Evolutionary conservation across 2,888 invertebrate genomes (phyloP), one percentile per base, ranked within the genome.

Genomic region (Drosophila yooni): DNA sequence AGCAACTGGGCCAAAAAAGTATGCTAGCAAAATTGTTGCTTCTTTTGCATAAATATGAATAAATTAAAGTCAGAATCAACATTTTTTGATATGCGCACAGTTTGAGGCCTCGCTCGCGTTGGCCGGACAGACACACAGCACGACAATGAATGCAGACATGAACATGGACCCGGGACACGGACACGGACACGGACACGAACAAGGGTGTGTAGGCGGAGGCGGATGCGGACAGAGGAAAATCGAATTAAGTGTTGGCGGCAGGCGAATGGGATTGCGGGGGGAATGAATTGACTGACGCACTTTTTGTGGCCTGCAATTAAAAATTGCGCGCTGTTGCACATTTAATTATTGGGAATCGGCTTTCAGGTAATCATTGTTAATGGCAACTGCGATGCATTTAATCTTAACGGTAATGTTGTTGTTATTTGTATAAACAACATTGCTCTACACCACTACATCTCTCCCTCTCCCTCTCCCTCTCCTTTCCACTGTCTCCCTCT

Each of bases 281-380:
- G 2, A 54, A 31, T 46, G 46, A 46, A 46, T 60, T 57, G 63
- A 66, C 64, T 56, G 52, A 74, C 63, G 76, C 71, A 82, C 84
- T 86, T 88, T 83, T 79, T 89, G 86, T 80, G 82, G 86, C 70
- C 83, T 62, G 80, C 88, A 85, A 88, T 85, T 89, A 85, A 85
- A 89, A 85, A 89, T 85, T 90, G 90, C 88, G 88, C 86, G 83
- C 88, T 89, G 88, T 84, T 89, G 84, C 82, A 89, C 88, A 88
- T 88, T 88, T 88, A 88, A 90, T 88, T 88, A 87, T 90, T 87
- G 91, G 85, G 84, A 89, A 88, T 88, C 91, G 91, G 91, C 89
- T 89, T 90, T 88, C 88, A 82, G 88, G 88, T 89, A 88, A 90
- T 88, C 82, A 88, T 90, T 88, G 89, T 88, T 90, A 88, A 88